These are phyloP conservation scores for Lithobates pipiens DNA, from an alignment of 2,797 vertebrate species.

Conservation along the genomic window DNA sequence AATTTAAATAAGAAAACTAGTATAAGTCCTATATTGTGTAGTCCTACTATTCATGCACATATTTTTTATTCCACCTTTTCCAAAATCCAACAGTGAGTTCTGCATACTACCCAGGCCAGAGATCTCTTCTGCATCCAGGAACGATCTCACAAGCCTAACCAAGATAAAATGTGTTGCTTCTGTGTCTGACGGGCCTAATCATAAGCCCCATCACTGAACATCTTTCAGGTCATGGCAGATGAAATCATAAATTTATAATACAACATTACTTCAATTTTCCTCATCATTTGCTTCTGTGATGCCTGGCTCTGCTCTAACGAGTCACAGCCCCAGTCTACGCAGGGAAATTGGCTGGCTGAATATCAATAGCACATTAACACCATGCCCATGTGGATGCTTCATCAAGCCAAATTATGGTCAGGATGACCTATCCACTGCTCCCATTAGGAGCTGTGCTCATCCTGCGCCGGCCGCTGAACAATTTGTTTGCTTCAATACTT, in stretches of 20 bases:
- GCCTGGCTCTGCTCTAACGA: constrained; percentile 86
- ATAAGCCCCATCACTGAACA: constrained; percentile 76
- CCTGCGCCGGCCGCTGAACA: constrained; percentile 72
- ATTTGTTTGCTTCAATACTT: constrained; percentile 81
- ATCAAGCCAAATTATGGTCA: constrained; percentile 81
- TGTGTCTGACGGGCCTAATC: constrained; percentile 77
- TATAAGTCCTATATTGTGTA: neutral
- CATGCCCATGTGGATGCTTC: constrained; percentile 77
- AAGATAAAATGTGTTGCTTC: constrained; percentile 67
- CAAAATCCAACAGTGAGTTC: neutral
- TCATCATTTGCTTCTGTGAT: constrained; percentile 95
- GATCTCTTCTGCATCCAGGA: constrained; percentile 37
- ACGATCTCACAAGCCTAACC: constrained; percentile 54
- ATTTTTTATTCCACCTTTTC: constrained; percentile 8
- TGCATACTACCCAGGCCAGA: constrained; percentile 4
- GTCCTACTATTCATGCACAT: neutral
- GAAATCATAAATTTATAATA: constrained; percentile 97
- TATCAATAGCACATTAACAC: constrained; percentile 83
- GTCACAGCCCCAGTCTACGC: constrained; percentile 74
- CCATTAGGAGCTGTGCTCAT: constrained; percentile 77
- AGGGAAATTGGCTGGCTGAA: constrained; percentile 79
- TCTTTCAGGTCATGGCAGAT: constrained; percentile 85
- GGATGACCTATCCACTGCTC: constrained; percentile 78
- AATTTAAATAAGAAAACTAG: neutral
- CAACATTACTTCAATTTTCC: constrained; percentile 99